Percentiles rank a stretch among this genome's conserved stretches.
Conservation (phyloP, 2,113 vertebrate genomes). For the Lepidothrix coronata region DNA sequence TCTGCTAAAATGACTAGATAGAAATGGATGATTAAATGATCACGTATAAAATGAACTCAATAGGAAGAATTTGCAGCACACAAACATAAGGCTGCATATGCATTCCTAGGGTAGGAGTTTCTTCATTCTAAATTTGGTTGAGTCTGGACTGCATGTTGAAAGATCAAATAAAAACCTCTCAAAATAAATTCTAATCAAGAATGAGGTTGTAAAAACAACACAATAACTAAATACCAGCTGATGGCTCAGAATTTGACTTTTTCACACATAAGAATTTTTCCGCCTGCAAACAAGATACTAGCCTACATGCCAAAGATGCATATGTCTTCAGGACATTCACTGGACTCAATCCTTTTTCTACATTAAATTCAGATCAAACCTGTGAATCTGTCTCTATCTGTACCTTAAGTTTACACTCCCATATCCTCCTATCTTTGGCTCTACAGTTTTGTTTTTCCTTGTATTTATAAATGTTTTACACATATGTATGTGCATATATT, state of each 20-base stretch:
- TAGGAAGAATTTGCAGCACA: background rate
- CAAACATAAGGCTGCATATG: background rate
- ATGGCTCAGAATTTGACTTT: background rate
- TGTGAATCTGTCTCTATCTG: background rate
- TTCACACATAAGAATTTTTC: background rate
- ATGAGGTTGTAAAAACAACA: background rate
- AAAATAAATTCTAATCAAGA: background rate
- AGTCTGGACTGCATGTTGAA: background rate
- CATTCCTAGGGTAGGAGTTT: background rate
- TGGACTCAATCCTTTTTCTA: background rate
- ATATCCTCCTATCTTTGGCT: background rate
- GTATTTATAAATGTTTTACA: background rate
- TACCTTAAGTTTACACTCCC: background rate
- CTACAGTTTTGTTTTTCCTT: background rate
- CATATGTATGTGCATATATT: too few species aligned
- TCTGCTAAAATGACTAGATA: background rate
- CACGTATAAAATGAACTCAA: background rate
- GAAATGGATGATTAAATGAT: background rate
- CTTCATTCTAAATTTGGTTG: background rate
- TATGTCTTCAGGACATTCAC: background rate
- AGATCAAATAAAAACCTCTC: background rate
- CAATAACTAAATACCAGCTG: background rate
- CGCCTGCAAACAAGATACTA: background rate
- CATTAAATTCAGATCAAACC: background rate
- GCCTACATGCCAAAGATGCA: fast-evolving